These are phyloP conservation scores for Leptinotarsa rubiginosa DNA, from an alignment of 2,888 invertebrate species.

Conservation along the genomic window DNA sequence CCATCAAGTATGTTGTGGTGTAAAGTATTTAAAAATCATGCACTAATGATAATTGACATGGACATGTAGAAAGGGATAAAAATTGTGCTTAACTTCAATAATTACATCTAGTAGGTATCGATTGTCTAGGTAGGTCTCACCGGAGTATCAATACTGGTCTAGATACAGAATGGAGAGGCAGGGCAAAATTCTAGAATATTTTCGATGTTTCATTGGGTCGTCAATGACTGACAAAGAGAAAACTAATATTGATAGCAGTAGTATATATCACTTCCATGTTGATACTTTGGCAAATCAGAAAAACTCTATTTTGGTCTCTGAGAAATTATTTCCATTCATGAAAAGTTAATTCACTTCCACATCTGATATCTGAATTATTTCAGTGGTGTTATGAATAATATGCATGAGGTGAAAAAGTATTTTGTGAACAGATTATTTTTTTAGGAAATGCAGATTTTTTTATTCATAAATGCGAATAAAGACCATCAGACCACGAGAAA, in stretches of 20 bases:
- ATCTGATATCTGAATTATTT: no score
- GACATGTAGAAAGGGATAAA: conserved; percentile 26
- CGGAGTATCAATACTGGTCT: neutral
- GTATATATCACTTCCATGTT: no score
- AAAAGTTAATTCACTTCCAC: no score
- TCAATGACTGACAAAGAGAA: neutral
- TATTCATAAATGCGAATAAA: no score
- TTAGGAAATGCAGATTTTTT: no score
- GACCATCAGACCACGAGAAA: no score
- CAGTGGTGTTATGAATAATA: no score
- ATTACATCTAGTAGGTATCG: neutral
- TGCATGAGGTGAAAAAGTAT: no score
- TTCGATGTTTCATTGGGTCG: neutral
- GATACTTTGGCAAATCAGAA: no score
- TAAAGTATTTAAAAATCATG: conserved; percentile 42
- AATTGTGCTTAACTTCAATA: conserved; percentile 35
- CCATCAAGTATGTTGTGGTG: conserved; percentile 23
- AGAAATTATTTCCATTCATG: no score
- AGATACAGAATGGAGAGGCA: neutral
- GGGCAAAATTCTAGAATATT: neutral
- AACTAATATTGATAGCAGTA: neutral
- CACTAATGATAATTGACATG: conserved; percentile 46
- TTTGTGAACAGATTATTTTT: no score
- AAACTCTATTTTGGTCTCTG: no score
- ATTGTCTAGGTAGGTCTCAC: conserved; percentile 10